A percentile compares a stretch with the other conserved stretches of the same genome.
These are phyloP conservation scores for Laupala kohalensis DNA, from an alignment of 1,140 invertebrate genomes.

Conservation along the genomic window DNA sequence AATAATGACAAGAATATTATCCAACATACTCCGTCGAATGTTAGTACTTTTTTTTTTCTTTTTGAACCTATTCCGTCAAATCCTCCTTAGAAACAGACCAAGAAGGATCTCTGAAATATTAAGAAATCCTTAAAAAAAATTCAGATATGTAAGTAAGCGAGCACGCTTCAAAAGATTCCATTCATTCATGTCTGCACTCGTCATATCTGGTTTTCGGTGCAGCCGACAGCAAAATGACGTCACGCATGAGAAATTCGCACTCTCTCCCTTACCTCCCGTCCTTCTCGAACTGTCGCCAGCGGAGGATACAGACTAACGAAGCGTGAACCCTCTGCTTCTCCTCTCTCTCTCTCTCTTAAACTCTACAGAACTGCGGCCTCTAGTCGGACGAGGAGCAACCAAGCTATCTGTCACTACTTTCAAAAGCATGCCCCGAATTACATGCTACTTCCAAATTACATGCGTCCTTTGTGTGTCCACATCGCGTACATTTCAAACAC, in stretches of 20 bases:
- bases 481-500: not conserved
- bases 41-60: no score
- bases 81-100: no score
- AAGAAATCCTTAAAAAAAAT: no score
- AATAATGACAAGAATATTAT: no score
- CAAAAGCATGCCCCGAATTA: not conserved
- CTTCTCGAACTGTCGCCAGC: no score
- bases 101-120: no score
- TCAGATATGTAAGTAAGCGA: no score
- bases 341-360: no score
- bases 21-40: no score
- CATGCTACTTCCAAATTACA: not conserved
- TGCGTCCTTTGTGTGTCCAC: not conserved
- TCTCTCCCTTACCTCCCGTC: no score
- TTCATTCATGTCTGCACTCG: not conserved
- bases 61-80: no score
- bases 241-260: not conserved
- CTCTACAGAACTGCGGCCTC: no score
- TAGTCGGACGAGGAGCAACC: not conserved
- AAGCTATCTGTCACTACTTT: not conserved
- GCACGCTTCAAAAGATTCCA: not conserved
- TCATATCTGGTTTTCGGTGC: not conserved
- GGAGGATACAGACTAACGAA: not conserved
- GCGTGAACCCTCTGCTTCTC: not conserved
- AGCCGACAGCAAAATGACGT: not conserved